Conservation (phyloP, 2,888 invertebrate genomes). For the Yponomeuta evonymella region DNA sequence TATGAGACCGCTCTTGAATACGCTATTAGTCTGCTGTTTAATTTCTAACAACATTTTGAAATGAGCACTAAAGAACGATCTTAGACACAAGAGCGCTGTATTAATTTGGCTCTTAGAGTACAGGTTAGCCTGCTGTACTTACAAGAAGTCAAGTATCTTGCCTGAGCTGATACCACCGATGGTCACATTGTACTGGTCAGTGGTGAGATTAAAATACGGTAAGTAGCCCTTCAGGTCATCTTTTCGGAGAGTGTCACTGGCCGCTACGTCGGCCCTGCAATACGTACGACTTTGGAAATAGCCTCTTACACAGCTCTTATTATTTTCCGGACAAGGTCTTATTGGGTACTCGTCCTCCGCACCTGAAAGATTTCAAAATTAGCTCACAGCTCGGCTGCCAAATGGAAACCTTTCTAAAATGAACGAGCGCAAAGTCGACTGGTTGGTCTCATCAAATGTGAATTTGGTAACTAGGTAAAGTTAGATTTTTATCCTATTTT, state of each 20-base stretch:
- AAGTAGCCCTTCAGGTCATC: background rate
- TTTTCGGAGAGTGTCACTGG: background rate
- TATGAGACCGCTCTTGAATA: no score
- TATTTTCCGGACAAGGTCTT: background rate
- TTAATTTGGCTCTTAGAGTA: no score
- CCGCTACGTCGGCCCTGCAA: background rate
- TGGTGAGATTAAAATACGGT: slow-evolving; percentile 5
- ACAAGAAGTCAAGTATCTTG: slow-evolving; percentile 12
- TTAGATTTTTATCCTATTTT: no score
- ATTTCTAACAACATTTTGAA: no score
- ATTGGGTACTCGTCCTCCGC: background rate
- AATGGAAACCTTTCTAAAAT: no score
- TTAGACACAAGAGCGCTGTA: no score
- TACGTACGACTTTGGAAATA: background rate
- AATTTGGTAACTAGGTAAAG: no score
- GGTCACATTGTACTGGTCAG: background rate
- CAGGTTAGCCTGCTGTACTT: background rate
- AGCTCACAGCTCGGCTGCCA: background rate
- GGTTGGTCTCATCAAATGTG: no score
- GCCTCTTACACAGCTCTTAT: background rate
- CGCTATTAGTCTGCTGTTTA: no score
- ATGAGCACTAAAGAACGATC: no score
- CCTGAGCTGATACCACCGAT: slow-evolving; percentile 8
- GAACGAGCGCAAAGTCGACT: no score
- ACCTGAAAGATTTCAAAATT: background rate